Percentiles rank a stretch among this genome's conserved stretches.
These are phyloP conservation scores for Leptopterna dolabrata DNA, from an alignment of 2,888 invertebrate species.

Conservation along the genomic window DNA sequence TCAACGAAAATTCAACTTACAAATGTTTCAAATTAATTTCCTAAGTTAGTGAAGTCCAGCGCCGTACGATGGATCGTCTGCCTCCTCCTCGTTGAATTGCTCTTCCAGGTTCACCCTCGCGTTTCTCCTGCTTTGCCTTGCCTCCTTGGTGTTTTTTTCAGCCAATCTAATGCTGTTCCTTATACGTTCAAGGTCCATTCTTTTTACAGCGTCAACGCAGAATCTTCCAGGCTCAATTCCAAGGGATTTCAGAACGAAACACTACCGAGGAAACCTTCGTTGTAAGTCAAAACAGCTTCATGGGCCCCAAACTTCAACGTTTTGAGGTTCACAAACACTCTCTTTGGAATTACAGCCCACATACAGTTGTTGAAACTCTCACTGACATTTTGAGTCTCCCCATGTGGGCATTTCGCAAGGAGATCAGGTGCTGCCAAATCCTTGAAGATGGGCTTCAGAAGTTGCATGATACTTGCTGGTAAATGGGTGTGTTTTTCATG, in stretches of 20 bases:
- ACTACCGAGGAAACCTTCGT: not conserved
- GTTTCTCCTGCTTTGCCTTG: not conserved
- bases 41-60: not conserved
- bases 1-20: no score
- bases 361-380: not conserved
- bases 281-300: constrained; percentile 1
- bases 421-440: constrained; percentile 7
- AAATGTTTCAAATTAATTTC: no score
- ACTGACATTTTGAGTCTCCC: constrained; percentile 11
- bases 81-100: not conserved
- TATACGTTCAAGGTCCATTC: not conserved
- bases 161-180: not conserved
- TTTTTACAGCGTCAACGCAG: not conserved
- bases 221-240: constrained; percentile 9
- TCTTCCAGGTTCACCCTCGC: not conserved
- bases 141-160: not conserved
- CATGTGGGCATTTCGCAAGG: constrained; percentile 1
- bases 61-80: not conserved
- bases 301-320: constrained; percentile 10
- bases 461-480: not conserved
- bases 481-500: not conserved
- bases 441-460: not conserved
- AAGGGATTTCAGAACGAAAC: not conserved
- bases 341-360: not conserved
- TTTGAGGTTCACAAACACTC: not conserved